A percentile compares a stretch with the other conserved stretches of the same genome.
Conservation (phyloP, 2,888 invertebrate species). For the Epicampocera succincta region DNA sequence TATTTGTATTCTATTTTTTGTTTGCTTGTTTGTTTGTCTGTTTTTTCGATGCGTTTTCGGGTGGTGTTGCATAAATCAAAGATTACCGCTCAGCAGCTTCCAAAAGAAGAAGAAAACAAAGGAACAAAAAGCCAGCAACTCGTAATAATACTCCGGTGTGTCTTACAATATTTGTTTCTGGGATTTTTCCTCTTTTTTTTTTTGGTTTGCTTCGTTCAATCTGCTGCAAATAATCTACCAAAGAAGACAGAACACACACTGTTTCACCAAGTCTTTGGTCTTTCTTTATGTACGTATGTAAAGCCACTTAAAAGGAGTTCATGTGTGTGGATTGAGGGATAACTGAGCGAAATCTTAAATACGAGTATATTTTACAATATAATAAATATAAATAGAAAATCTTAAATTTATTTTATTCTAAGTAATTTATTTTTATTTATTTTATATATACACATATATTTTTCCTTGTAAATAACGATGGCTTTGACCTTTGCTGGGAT, state of each 20-base stretch:
- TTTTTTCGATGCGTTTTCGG: slow-evolving; percentile 36
- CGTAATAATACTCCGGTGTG: slow-evolving; percentile 67
- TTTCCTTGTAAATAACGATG: slow-evolving; percentile 50
- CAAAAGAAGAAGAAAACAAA: neutral
- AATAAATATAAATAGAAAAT: slow-evolving; percentile 65
- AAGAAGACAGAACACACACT: slow-evolving; percentile 30
- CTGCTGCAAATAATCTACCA: slow-evolving; percentile 53
- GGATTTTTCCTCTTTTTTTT: neutral
- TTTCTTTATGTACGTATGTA: slow-evolving; percentile 11
- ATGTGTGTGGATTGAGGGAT: slow-evolving; percentile 3
- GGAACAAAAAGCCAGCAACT: slow-evolving; percentile 52
- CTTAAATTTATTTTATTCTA: slow-evolving; percentile 46
- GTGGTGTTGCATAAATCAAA: slow-evolving; percentile 66
- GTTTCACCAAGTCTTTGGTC: slow-evolving; percentile 13
- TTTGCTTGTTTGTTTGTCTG: neutral
- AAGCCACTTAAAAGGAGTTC: slow-evolving; percentile 25
- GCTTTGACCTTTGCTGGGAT: slow-evolving; percentile 60
- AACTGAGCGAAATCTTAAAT: slow-evolving; percentile 7
- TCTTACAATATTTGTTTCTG: slow-evolving; percentile 57
- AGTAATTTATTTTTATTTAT: slow-evolving; percentile 24
- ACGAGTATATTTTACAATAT: slow-evolving; percentile 36
- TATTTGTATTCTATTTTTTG: slow-evolving; percentile 1
- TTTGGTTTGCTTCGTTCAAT: slow-evolving; percentile 6
- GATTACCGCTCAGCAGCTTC: slow-evolving; percentile 56
- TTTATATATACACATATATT: slow-evolving; percentile 14